Percentiles rank a stretch among this genome's conserved stretches.
Evolutionary conservation across 2,888 invertebrate genomes (phyloP).

Genomic region (Caenorhabditis uteleia): DNA sequence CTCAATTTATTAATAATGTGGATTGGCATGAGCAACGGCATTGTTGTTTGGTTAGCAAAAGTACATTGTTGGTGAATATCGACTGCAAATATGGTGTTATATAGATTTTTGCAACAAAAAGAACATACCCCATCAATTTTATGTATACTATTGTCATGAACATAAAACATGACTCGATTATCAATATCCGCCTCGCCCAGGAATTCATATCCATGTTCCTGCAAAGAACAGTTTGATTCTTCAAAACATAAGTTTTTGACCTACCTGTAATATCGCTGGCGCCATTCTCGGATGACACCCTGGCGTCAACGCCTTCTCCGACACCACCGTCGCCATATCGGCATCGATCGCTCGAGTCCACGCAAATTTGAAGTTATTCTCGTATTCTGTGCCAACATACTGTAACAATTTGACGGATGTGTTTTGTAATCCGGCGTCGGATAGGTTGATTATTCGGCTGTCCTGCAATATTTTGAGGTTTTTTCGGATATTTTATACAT

Average conservation of each 20-base stretch:
- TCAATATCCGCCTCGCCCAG: conserved; percentile 49
- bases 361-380: conserved; percentile 46
- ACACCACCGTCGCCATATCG: conserved; percentile 41
- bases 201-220: conserved; percentile 41
- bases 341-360: conserved; percentile 39
- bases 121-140: conserved; percentile 23
- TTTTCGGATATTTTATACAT: not conserved
- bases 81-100: conserved; percentile 18
- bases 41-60: conserved; percentile 40
- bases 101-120: not conserved
- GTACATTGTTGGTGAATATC: conserved; percentile 42
- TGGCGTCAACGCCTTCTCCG: conserved; percentile 21
- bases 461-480: no score
- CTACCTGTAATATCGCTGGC: conserved; percentile 39
- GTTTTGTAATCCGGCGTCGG: conserved; percentile 9
- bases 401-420: conserved; percentile 37
- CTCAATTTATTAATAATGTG: conserved; percentile 14
- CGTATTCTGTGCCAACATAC: conserved; percentile 36
- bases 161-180: conserved; percentile 41
- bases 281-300: conserved; percentile 39
- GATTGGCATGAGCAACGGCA: conserved; percentile 42
- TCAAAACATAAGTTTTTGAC: not conserved
- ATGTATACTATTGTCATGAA: conserved; percentile 25
- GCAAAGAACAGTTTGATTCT: conserved; percentile 5
- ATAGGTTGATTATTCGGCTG: conserved; percentile 25